Conservation (phyloP, 2,113 vertebrate genomes). For the Cairina moschata region DNA sequence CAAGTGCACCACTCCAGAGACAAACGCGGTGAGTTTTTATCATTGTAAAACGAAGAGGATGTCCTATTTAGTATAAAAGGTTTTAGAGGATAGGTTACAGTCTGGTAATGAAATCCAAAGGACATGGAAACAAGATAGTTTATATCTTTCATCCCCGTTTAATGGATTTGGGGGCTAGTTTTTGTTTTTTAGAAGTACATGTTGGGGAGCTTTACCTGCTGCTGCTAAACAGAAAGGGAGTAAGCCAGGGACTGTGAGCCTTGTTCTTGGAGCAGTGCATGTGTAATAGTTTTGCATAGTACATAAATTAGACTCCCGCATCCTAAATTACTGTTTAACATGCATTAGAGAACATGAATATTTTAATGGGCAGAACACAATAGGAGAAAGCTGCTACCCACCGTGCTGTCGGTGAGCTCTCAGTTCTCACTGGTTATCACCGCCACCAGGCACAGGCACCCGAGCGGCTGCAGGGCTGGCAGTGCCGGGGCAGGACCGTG, state of each 20-base stretch:
- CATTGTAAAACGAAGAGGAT: neutral
- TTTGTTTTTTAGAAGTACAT: neutral
- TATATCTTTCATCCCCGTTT: neutral
- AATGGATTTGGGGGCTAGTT: neutral
- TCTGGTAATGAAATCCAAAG: neutral
- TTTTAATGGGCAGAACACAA: neutral
- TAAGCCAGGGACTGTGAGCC: neutral
- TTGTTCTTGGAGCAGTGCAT: rapidly evolving
- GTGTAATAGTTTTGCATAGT: neutral
- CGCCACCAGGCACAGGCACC: neutral
- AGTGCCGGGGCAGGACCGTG: too few species aligned
- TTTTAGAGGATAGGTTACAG: neutral
- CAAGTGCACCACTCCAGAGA: slow-evolving; percentile 45
- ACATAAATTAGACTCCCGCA: neutral
- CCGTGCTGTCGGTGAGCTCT: rapidly evolving
- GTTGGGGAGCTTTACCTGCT: neutral
- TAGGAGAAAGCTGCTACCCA: neutral
- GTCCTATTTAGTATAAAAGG: neutral
- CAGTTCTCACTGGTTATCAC: neutral
- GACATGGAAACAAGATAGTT: neutral
- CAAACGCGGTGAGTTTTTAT: neutral
- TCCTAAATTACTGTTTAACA: neutral
- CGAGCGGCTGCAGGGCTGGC: too few species aligned
- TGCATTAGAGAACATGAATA: neutral
- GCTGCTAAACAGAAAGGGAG: neutral